Conservation (phyloP, 2,113 vertebrate species). For the Rattus norvegicus region DNA sequence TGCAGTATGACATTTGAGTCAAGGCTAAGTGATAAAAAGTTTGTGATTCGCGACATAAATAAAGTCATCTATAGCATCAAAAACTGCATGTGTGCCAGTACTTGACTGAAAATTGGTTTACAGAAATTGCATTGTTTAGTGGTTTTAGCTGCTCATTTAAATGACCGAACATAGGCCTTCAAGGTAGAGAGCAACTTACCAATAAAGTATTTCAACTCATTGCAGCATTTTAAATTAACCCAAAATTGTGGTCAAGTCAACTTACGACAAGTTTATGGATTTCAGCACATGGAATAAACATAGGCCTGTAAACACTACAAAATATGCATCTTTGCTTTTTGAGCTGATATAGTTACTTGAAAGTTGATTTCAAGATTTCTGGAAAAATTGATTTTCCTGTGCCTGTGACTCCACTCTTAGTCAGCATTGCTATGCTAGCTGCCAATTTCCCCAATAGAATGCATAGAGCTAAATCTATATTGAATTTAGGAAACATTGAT, state of each 20-base stretch:
- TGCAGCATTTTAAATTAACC: background rate
- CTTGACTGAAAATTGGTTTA: background rate
- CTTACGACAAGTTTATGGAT: background rate
- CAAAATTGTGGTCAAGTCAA: background rate
- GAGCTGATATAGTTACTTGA: background rate
- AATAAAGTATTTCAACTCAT: background rate
- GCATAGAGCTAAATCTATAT: background rate
- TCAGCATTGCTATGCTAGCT: background rate
- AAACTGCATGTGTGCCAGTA: background rate
- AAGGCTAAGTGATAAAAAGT: background rate
- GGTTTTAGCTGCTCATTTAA: background rate
- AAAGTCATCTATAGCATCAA: background rate
- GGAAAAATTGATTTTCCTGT: background rate
- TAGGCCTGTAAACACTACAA: background rate
- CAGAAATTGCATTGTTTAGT: background rate
- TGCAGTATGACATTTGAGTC: background rate
- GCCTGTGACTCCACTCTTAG: background rate
- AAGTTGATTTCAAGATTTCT: background rate
- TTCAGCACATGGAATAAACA: background rate
- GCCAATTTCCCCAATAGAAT: background rate
- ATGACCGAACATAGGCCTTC: background rate
- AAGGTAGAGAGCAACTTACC: too few species aligned
- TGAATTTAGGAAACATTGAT: background rate
- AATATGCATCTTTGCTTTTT: background rate
- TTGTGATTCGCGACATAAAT: background rate